Conservation (phyloP, 2,888 invertebrate species). For the Dynastes maya region DNA sequence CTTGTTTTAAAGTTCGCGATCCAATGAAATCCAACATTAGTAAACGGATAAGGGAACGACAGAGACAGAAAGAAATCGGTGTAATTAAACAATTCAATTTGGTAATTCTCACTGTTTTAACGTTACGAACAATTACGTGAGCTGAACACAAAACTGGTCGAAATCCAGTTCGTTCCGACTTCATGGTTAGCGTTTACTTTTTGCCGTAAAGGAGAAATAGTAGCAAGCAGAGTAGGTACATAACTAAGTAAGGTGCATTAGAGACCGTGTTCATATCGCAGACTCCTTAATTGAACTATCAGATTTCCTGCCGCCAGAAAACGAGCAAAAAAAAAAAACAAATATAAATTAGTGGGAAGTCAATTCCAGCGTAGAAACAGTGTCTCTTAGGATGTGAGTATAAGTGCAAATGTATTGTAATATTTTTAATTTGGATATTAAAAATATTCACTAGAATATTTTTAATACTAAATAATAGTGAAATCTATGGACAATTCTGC, state of each 20-base stretch:
- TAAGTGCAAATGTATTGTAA: too few species aligned
- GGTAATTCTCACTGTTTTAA: constrained; percentile 53
- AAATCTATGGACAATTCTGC: background rate
- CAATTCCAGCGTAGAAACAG: too few species aligned
- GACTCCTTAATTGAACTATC: constrained; percentile 60
- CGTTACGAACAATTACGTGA: constrained; percentile 55
- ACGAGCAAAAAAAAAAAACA: constrained; percentile 28
- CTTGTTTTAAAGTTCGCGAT: constrained; percentile 22
- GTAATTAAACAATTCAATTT: constrained; percentile 56
- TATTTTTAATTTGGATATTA: too few species aligned
- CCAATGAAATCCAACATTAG: background rate
- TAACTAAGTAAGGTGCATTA: constrained; percentile 56
- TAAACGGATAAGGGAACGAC: constrained; percentile 15
- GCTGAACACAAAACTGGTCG: constrained; percentile 55
- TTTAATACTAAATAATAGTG: background rate
- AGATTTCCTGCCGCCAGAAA: constrained; percentile 58
- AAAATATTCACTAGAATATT: too few species aligned
- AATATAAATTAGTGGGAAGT: constrained; percentile 36
- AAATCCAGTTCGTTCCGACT: constrained; percentile 46
- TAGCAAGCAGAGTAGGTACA: constrained; percentile 49
- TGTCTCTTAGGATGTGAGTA: too few species aligned
- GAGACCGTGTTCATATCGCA: constrained; percentile 54
- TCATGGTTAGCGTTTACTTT: constrained; percentile 3
- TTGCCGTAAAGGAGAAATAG: constrained; percentile 32
- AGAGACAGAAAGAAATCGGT: constrained; percentile 44